Percentiles rank a stretch among this genome's conserved stretches.
Conservation (phyloP, 2,888 invertebrate genomes). For the Psylliodes chrysocephalus region DNA sequence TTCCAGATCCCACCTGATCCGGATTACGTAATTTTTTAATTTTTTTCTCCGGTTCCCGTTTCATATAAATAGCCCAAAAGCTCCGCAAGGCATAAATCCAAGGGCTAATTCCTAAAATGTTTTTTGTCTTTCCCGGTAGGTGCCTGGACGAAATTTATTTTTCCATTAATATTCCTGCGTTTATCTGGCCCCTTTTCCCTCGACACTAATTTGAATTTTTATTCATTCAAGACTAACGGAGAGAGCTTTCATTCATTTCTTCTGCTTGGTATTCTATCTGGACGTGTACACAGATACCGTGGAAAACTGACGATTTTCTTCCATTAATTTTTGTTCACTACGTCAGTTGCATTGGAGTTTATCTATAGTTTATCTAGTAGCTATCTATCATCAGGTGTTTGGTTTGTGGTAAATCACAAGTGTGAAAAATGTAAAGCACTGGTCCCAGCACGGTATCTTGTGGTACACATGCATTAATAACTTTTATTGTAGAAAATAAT, state of each 20-base stretch:
- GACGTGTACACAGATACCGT: background rate
- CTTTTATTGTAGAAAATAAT: no score
- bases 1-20: background rate
- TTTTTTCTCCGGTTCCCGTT: background rate
- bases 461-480: no score
- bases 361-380: no score
- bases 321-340: no score
- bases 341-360: no score
- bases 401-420: no score
- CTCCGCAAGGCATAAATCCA: constrained; percentile 32
- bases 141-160: constrained; percentile 47
- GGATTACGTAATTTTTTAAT: background rate
- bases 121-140: constrained; percentile 38
- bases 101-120: constrained; percentile 41
- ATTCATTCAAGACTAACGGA: constrained; percentile 45
- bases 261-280: background rate
- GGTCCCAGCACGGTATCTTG: no score
- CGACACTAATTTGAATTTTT: constrained; percentile 49
- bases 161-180: constrained; percentile 50
- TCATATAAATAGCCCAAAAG: constrained; percentile 16
- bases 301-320: no score
- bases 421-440: no score
- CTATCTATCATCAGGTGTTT: no score
- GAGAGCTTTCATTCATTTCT: constrained; percentile 17
- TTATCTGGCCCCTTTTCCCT: constrained; percentile 41